These are phyloP conservation scores for Condylura cristata DNA, from an alignment of 2,113 vertebrate genomes.

Conservation along the genomic window DNA sequence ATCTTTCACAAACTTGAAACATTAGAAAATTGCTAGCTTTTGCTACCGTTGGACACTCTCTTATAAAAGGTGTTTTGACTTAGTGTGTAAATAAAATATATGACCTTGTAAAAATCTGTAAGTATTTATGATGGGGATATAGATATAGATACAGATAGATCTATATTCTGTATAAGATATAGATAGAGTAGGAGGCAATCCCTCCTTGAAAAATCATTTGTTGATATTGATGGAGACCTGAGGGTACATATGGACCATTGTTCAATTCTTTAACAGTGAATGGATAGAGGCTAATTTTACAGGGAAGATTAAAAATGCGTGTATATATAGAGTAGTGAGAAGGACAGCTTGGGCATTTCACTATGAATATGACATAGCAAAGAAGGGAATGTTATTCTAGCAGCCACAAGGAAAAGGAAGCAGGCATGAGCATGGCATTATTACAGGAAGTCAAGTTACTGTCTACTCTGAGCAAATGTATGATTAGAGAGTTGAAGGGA, in stretches of 20 bases:
- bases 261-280: not conserved
- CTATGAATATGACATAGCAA: not conserved
- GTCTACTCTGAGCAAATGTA: not conserved
- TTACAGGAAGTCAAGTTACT: not conserved
- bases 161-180: not conserved
- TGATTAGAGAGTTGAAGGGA: not conserved
- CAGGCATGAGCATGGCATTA: not conserved
- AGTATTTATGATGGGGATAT: no score
- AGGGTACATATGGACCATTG: not conserved
- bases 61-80: not conserved
- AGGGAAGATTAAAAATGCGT: not conserved
- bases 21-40: not conserved
- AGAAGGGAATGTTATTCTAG: not conserved
- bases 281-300: not conserved
- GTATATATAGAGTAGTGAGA: not conserved
- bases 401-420: not conserved
- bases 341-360: slow-evolving; percentile 5
- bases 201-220: not conserved
- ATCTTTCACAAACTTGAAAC: not conserved
- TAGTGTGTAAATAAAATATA: not conserved
- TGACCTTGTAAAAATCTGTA: slow-evolving; percentile 13
- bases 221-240: not conserved
- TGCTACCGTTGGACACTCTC: not conserved
- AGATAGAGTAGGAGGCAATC: not conserved
- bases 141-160: no score